Conservation (phyloP, 2,797 vertebrate genomes). For the Brachymystax lenok region DNA sequence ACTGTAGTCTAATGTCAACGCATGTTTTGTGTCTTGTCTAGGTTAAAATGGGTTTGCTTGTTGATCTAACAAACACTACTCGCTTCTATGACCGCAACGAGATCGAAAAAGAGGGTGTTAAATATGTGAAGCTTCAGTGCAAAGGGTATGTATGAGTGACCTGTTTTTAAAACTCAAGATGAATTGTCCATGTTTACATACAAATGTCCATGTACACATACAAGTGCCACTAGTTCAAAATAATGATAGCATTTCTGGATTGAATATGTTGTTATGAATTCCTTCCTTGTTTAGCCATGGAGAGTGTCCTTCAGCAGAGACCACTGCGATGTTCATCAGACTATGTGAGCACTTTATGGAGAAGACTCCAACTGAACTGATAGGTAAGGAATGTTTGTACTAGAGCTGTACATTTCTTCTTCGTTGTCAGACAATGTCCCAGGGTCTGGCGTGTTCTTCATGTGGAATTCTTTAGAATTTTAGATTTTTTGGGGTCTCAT, state of each 20-base stretch:
- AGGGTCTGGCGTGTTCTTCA: background rate
- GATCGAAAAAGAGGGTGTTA: conserved; percentile 94
- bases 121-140: conserved; percentile 93
- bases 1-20: background rate
- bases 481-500: background rate
- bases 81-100: conserved; percentile 94
- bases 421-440: background rate
- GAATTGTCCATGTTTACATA: background rate
- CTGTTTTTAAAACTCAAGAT: background rate
- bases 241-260: background rate
- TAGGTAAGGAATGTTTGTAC: conserved; percentile 76
- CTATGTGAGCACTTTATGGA: conserved; percentile 87
- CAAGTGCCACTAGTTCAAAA: background rate
- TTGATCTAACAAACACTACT: conserved; percentile 95
- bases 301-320: conserved; percentile 89
- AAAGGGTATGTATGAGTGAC: conserved; percentile 84
- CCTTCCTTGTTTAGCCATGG: conserved; percentile 80
- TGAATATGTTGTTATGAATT: background rate
- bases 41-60: conserved; percentile 96
- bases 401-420: background rate
- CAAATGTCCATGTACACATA: background rate
- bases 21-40: conserved; percentile 46
- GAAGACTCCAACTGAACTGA: conserved; percentile 91
- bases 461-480: too few relatives aligned
- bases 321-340: conserved; percentile 87